These are phyloP conservation scores for Cantharis lateralis DNA, from an alignment of 2,888 invertebrate genomes.

Conservation along the genomic window DNA sequence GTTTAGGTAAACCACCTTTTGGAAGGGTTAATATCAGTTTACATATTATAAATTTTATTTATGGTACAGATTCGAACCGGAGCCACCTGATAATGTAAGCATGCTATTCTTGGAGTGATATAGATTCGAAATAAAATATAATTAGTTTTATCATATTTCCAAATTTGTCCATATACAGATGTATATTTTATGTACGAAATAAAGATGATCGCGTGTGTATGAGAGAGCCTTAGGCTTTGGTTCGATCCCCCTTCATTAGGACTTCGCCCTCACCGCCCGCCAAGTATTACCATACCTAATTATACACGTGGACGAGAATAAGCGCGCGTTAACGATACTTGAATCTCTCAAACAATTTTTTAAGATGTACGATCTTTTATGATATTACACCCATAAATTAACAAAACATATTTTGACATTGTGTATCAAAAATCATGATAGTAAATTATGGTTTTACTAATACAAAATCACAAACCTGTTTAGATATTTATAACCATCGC, in stretches of 20 bases:
- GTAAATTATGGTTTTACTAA: slow-evolving; percentile 13
- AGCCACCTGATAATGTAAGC: not conserved
- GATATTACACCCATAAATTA: slow-evolving; percentile 26
- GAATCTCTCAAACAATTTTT: slow-evolving; percentile 22
- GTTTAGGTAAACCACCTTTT: not conserved
- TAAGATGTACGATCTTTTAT: slow-evolving; percentile 24
- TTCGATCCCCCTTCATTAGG: slow-evolving; percentile 43
- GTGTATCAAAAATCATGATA: slow-evolving; percentile 16
- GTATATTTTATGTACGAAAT: not conserved
- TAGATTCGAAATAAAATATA: not conserved
- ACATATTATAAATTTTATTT: too few species aligned
- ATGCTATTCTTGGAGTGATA: not conserved
- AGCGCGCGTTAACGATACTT: slow-evolving; percentile 31
- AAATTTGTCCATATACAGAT: not conserved
- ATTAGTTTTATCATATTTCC: not conserved
- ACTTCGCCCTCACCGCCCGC: slow-evolving; percentile 55
- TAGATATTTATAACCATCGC: not conserved
- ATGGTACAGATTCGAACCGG: not conserved
- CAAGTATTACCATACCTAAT: slow-evolving; percentile 56
- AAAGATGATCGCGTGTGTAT: slow-evolving; percentile 47
- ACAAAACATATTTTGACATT: slow-evolving; percentile 25
- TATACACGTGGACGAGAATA: slow-evolving; percentile 51
- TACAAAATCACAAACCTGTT: not conserved
- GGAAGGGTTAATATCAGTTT: too few species aligned
- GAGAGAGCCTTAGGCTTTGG: slow-evolving; percentile 40